These are phyloP conservation scores for Tenthredo scrophulariae DNA, from an alignment of 2,888 invertebrate genomes.

Conservation along the genomic window DNA sequence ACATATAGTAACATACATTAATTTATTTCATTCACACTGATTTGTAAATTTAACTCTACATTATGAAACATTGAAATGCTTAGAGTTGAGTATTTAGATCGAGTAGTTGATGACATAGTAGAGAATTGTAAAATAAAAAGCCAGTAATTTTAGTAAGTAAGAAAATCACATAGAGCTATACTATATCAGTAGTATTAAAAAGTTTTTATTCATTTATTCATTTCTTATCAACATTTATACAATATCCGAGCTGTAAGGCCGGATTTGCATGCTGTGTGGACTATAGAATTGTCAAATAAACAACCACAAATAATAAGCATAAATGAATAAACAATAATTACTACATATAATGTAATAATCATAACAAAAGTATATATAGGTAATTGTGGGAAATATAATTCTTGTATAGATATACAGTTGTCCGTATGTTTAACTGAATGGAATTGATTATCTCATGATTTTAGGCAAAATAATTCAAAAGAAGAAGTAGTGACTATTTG, in stretches of 20 bases:
- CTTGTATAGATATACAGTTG: neutral
- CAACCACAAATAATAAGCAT: conserved; percentile 24
- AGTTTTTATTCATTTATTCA: conserved; percentile 1
- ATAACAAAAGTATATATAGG: neutral
- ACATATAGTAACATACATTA: neutral
- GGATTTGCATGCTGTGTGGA: conserved; percentile 72
- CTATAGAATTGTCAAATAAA: conserved; percentile 63
- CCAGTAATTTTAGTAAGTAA: conserved; percentile 23
- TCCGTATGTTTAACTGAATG: neutral
- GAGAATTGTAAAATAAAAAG: conserved; percentile 48
- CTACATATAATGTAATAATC: conserved; percentile 13
- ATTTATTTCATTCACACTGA: neutral
- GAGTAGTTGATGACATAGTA: conserved; percentile 49
- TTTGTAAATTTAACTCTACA: neutral
- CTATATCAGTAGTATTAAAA: conserved; percentile 12
- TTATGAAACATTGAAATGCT: neutral
- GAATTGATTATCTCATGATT: conserved; percentile 8
- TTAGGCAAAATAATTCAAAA: neutral
- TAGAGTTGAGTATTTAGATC: conserved; percentile 10
- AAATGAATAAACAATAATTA: conserved; percentile 32
- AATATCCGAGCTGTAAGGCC: conserved; percentile 48
- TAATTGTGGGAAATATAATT: conserved; percentile 24
- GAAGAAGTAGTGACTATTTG: neutral
- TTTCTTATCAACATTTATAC: conserved; percentile 43
- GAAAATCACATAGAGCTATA: conserved; percentile 22